phyloP scores from a whole-genome alignment of 2,888 invertebrate species.

The Odontothrips loti region DNA sequence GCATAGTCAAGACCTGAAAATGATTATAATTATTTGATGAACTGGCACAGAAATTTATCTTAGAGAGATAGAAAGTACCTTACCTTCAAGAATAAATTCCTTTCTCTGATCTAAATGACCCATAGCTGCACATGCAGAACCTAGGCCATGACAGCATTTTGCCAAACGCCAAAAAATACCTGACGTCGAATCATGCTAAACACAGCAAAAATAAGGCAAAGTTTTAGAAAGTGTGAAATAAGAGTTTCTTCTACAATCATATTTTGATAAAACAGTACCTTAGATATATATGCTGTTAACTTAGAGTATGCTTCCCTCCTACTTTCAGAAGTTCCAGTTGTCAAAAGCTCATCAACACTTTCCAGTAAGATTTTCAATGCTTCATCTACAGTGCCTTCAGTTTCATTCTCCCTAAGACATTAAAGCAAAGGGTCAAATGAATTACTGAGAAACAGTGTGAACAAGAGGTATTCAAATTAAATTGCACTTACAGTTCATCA shows the following conservation, averaged over 20 bases:
- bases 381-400: background rate
- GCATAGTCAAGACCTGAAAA: conserved; percentile 55
- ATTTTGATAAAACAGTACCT: conserved; percentile 36
- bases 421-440: background rate
- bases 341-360: conserved; percentile 38
- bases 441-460: too few relatives aligned
- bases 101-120: conserved; percentile 40
- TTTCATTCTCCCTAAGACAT: background rate
- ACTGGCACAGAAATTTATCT: background rate
- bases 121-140: conserved; percentile 37
- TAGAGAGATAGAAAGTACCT: background rate
- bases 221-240: conserved; percentile 1
- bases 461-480: too few relatives aligned
- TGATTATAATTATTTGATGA: background rate
- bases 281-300: conserved; percentile 27
- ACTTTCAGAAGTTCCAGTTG: conserved; percentile 23
- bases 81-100: conserved; percentile 41
- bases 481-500: conserved; percentile 32
- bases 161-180: conserved; percentile 43
- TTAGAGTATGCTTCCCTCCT: background rate
- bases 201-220: conserved; percentile 17
- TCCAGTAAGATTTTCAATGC: conserved; percentile 27
- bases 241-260: background rate
- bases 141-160: conserved; percentile 40
- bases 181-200: conserved; percentile 37